These are phyloP conservation scores for Cancer borealis DNA, from an alignment of 2,888 invertebrate genomes.

Conservation along the genomic window DNA sequence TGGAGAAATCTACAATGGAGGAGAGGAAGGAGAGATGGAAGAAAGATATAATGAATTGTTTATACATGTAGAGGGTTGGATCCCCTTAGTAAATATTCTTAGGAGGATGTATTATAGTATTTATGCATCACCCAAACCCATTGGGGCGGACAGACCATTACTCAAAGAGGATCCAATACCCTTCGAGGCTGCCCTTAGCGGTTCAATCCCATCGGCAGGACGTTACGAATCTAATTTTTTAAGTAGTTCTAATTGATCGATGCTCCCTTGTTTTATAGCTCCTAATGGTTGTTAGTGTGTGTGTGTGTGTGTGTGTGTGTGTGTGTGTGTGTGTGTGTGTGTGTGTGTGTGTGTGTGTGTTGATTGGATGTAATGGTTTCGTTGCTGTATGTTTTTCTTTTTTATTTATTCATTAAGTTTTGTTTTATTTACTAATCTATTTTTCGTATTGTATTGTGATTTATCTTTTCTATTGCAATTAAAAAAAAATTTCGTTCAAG, in stretches of 20 bases:
- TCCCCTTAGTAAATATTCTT: no score
- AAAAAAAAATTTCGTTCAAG: no score
- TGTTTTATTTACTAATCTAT: no score
- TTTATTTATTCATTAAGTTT: no score
- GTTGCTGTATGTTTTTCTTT: no score
- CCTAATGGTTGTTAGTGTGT: not conserved
- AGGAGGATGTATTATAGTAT: not conserved
- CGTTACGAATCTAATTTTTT: no score
- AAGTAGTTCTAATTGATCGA: not conserved
- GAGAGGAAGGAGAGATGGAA: not conserved
- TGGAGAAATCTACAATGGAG: not conserved
- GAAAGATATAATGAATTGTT: not conserved
- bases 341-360: not conserved
- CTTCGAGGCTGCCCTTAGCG: not conserved
- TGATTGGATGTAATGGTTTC: no score
- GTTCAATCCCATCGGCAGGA: not conserved
- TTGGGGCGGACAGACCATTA: not conserved
- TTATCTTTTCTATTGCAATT: no score
- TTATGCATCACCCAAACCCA: slow-evolving; percentile 16
- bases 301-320: not conserved
- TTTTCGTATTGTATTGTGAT: no score
- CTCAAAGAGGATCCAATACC: not conserved
- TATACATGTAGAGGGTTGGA: no score
- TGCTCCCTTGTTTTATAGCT: not conserved
- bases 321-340: not conserved